Evolutionary conservation across 2,113 vertebrate genomes (phyloP), one percentile per base, ranked within the genome.

Genomic region (Xyrauchen texanus): DNA sequence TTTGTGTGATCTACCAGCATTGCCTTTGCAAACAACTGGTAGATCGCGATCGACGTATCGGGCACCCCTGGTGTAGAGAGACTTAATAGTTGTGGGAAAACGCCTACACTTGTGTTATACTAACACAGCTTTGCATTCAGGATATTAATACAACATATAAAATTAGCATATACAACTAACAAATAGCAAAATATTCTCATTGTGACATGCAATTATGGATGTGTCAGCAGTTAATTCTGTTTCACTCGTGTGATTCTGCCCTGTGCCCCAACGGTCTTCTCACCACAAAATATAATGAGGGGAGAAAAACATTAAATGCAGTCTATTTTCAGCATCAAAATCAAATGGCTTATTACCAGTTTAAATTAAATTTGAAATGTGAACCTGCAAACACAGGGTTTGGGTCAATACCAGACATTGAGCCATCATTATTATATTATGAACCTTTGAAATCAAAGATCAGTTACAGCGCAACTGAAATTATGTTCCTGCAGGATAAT

Each of bases 361-460:
- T 71, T 58, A 34, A 74, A 74, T 62, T 74, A 8, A 74, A 74
- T 62, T 74, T 51, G 46, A 74, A 63, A 51, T 5, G 8, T 51
- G 71, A 34, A 62, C 58, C 34, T 5, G 8, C 34, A 58, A 13
- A 62, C 58, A 15, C 21, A 44, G 8, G 11, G 46, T 42, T 16
- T 74, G 46, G 58, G 44, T 74, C 46, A 62, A 49, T 62, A 74
- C 45, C 46, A 49, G 12, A 57, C 62, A 73, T n/a, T 60, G 62
- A 47, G 46, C 13, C 62, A 65, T 65, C 42, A 67, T 74, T 66
- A 46, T 80, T 47, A 51, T 58, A 72, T 73, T 46, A 71, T 79
- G 53, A 64, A 51, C 69, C 58, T 74, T 80, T 80, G 63, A 63
- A 76, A 69, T 80, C 45, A 61, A 12, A 34, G 63, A 7, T 72